Conservation (phyloP, 2,113 vertebrate species). For the Pollachius pollachius region DNA sequence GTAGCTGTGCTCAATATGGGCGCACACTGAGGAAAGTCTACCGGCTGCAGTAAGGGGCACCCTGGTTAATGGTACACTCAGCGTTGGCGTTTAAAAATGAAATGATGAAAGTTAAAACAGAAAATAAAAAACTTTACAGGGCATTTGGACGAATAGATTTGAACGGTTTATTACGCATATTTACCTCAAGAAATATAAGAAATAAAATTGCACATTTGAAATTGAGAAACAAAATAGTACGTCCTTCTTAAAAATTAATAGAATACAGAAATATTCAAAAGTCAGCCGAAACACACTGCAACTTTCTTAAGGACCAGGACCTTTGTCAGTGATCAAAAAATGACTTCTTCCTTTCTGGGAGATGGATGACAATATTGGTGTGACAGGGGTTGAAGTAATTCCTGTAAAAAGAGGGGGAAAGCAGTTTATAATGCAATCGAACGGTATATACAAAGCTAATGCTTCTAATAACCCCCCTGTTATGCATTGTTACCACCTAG, state of each 20-base stretch:
- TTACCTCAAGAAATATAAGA: no score
- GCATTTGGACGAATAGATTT: no score
- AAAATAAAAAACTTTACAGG: no score
- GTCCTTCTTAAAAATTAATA: neutral
- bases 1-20: no score
- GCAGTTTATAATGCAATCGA: neutral
- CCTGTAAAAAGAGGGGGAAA: conserved; percentile 64
- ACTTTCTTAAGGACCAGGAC: conserved; percentile 30
- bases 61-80: no score
- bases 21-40: no score
- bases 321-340: conserved; percentile 88
- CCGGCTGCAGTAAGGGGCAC: no score
- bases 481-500: neutral
- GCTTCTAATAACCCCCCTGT: neutral
- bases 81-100: no score
- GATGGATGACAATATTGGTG: conserved; percentile 88
- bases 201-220: neutral
- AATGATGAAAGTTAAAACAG: no score
- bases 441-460: neutral
- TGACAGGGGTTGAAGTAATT: conserved; percentile 84
- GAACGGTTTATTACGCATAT: no score
- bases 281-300: neutral
- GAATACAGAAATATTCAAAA: neutral
- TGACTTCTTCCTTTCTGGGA: conserved; percentile 85
- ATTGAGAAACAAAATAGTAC: neutral